Evolutionary conservation across 53 echinoderm and acorn worm genomes (phyloP), one percentile per base, ranked within the genome.

Genomic region (Stichopus horrens): DNA sequence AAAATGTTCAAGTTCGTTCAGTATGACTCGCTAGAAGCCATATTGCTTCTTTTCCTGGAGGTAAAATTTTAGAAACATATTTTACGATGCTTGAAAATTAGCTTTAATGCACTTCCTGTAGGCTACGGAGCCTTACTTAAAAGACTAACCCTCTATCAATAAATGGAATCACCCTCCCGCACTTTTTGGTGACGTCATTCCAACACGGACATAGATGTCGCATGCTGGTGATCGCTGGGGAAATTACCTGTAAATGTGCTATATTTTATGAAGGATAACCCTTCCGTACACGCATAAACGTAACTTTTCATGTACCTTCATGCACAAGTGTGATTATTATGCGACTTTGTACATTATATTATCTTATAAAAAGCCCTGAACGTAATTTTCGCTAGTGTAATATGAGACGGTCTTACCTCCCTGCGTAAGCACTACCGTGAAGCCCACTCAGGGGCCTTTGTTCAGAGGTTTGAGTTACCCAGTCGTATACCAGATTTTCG

Each of bases 101-200:
- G 37, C 37, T 37, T 37, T 0, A 37, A 37, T 37, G 37, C 37
- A 37, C 37, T 37, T 37, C 37, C 37, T 37, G 37, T 37, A 37
- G 37, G 37, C 37, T 67, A 14, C 68, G 1, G 68, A 67, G 68
- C 68, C 11, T 76, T 9, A 53, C 54, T 6, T 76, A 23, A 8
- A 53, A 53, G 11, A 51, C 77, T 11, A 76, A n/a, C 54, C 52
- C 77, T 58, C 83, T 83, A 8, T 60, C 9, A 7, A 21, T 18
- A 78, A 58, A 83, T 83, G 83, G 83, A 83, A 58, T 83, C 60
- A 21, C 37, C 83, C 83, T 83, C 60, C 83, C 65, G 58, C 58
- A 59, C 58, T 59, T 83, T 83, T 83, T 83, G 19, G 60, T 83
- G 83, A 83, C 83, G 83, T 83, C 83, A 83, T 76, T 71, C 55